These are phyloP conservation scores for Caenorhabditis sp. DNA, from an alignment of 2,888 invertebrate genomes.

Conservation along the genomic window DNA sequence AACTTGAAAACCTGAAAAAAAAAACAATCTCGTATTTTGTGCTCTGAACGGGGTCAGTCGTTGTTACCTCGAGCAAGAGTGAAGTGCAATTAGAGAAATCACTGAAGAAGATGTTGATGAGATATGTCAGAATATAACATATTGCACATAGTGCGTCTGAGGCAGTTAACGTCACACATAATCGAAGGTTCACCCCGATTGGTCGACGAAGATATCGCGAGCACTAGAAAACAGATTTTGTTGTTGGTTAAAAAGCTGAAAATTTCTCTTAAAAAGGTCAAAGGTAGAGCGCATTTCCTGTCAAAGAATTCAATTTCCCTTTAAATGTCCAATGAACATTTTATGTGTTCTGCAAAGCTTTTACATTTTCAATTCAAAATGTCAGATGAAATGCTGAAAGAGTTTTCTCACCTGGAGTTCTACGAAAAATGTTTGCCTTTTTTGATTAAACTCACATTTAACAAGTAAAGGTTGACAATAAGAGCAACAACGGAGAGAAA, in stretches of 20 bases:
- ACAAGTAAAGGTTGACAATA: conserved; percentile 62
- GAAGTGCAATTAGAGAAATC: conserved; percentile 62
- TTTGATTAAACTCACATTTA: conserved; percentile 46
- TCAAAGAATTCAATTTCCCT: too few species aligned
- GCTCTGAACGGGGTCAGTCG: background rate
- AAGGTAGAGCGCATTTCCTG: too few species aligned
- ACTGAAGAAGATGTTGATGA: conserved; percentile 61
- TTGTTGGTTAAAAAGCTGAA: too few species aligned
- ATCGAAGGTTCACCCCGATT: conserved; percentile 63
- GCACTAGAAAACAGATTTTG: conserved; percentile 54
- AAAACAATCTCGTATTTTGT: conserved; percentile 1
- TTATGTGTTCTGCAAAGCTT: too few species aligned
- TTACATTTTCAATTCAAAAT: too few species aligned
- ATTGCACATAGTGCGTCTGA: conserved; percentile 64
- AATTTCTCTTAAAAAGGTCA: too few species aligned
- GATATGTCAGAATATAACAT: conserved; percentile 63
- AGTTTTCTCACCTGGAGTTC: too few species aligned
- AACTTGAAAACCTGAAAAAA: conserved; percentile 60
- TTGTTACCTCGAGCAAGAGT: conserved; percentile 58
- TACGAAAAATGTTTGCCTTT: too few species aligned
- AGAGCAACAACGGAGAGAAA: conserved; percentile 56
- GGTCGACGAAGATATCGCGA: conserved; percentile 63
- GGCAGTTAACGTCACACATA: conserved; percentile 63
- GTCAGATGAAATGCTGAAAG: too few species aligned
- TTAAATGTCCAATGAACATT: too few species aligned